Evolutionary conservation across 1,140 invertebrate species (phyloP), one percentile per base, ranked within the genome.

Genomic region (Ips nitidus): DNA sequence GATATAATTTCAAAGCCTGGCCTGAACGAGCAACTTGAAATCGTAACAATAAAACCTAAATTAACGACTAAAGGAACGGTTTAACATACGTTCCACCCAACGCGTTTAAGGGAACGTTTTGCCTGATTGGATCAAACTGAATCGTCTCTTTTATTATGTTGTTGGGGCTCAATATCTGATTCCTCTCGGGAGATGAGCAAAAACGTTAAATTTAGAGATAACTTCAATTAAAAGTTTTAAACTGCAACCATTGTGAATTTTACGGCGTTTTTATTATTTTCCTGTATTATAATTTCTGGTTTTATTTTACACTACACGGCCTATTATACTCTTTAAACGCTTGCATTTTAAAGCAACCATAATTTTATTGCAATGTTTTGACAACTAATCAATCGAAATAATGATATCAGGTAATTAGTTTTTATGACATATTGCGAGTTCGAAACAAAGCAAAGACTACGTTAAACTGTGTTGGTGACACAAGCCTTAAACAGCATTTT

Each of bases 221-320:
- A 71, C 64, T 71, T 71, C 70, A 71, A 71, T 71, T 71, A 71
- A 71, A 71, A 71, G 62, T 66, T 71, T 71, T 71, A 22, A 22
- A 71, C 65, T 66, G 65, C 59, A 58, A 66, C 61, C 65, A 71
- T 71, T 69, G 57, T 62, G 67, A 71, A 62, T 45, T 71, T 71
- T 71, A 71, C 47, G 70, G 41, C 39, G 50, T 56, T 71, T 71
- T 71, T 71, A 71, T 71, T 69, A 61, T 61, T 56, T 69, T 50
- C 66, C 58, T 69, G 52, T 61, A 69, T 69, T 69, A 69, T 69
- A 69, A 69, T 69, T 61, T 69, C 22, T 22, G 22, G 22, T 22
- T 22, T 22, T 22, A 22, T 22, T 22, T 22, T 22, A 22, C 22
- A 22, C 22, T 22, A 22, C 22, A 22, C 22, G 22, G 22, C 22